These are phyloP conservation scores for Sturnus vulgaris DNA, from an alignment of 2,113 vertebrate genomes.

Conservation along the genomic window DNA sequence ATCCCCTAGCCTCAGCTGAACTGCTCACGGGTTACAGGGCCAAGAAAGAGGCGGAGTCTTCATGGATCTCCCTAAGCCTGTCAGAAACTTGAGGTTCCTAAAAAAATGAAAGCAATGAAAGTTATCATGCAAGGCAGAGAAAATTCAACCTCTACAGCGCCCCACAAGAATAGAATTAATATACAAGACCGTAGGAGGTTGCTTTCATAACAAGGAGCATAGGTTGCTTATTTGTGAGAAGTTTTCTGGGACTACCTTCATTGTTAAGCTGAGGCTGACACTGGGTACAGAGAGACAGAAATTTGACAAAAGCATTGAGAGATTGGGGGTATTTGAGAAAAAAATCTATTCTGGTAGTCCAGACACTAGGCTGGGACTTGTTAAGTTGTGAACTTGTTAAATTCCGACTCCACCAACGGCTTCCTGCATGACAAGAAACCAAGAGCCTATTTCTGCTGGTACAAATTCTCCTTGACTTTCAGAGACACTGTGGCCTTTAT, in stretches of 20 bases:
- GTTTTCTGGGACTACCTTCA: slow-evolving; percentile 49
- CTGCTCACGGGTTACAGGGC: slow-evolving; percentile 15
- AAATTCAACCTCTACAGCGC: not conserved
- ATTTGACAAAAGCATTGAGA: slow-evolving; percentile 28
- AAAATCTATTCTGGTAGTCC: slow-evolving; percentile 59
- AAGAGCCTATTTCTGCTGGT: slow-evolving; percentile 35
- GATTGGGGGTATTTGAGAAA: slow-evolving; percentile 51
- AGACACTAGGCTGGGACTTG: slow-evolving; percentile 63
- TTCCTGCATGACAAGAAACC: slow-evolving; percentile 43
- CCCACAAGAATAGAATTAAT: not conserved
- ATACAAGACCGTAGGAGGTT: slow-evolving; percentile 6
- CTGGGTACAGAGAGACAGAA: slow-evolving; percentile 24
- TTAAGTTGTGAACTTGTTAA: slow-evolving; percentile 62
- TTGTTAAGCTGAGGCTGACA: slow-evolving; percentile 54
- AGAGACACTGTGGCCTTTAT: fast-evolving
- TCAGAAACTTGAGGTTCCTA: slow-evolving; percentile 14
- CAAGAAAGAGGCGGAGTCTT: slow-evolving; percentile 45
- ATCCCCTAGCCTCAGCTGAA: slow-evolving; percentile 64
- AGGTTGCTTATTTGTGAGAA: not conserved
- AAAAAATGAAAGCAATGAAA: slow-evolving; percentile 26
- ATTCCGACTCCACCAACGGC: slow-evolving; percentile 51
- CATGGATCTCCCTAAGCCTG: not conserved
- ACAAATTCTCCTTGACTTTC: slow-evolving; percentile 35
- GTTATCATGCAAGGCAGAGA: not conserved
- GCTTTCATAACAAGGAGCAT: slow-evolving; percentile 25